Base-by-base conservation (phyloP, 1,140 invertebrate genomes). In the Zaprionus capensis region DNA sequence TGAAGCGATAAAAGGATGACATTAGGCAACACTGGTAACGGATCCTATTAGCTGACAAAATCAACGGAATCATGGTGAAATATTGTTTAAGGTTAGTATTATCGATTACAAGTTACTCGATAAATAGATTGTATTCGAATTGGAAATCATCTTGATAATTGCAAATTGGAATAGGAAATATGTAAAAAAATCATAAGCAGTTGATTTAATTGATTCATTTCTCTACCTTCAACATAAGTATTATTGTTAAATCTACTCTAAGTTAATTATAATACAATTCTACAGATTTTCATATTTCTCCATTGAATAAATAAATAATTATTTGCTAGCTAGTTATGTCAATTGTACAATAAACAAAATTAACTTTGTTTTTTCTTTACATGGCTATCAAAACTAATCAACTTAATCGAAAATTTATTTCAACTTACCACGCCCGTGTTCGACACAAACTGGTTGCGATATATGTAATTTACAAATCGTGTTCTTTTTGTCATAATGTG, bases 361-460 rank as follows among this genome's bases (percentile, higher is more conserved):
- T 17, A 15, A 6, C 51, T 14, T 53, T 26, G 51, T 26, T 24
- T 24, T 24, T 26, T 53, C 5, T 53, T 15, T 6, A 26, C 22
- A 53, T 53, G 20, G 15, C 7, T 24, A 53, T 53, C 49, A 53
- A 53, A 24, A 53, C 49, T 53, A 26, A 53, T 53, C 51, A 26
- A 53, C 12, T 26, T 53, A 15, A 53, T 46, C 41, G 41, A 46
- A 36, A 31, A 57, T 71, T 71, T 85, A 57, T 24, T 53, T 76
- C 46, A 68, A 69, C 17, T 46, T n/a, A 46, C 22, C 20, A 26
- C 20, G 24, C 51, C 51, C 20, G 12, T 12, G 12, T 12, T 24
- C 5, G 12, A 24, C 11, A 24, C n/a, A 76, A 86, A 86, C 84
- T 74, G 72, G 82, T 86, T 87, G 68, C 36, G 67, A 62, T 61